Evolutionary conservation across 2,797 vertebrate genomes (phyloP).

Genomic region (Phalanger gymnotis): DNA sequence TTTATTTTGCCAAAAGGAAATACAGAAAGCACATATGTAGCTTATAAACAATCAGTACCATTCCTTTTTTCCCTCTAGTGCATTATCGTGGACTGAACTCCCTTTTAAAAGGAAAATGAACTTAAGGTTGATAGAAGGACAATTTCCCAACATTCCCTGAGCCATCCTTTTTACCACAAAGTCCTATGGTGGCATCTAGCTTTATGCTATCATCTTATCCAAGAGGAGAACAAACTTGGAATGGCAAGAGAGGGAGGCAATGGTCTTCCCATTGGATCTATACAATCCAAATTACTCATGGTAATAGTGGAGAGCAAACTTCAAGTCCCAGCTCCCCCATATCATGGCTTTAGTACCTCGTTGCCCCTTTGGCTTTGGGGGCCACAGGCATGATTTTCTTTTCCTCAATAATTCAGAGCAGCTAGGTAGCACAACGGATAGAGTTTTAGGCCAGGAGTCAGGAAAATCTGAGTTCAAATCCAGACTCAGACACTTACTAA

Average conservation of each 20-base stretch:
- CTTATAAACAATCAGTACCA: background rate
- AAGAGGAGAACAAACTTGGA: too few relatives aligned
- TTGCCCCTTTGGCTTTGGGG: too few relatives aligned
- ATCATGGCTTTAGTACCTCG: background rate
- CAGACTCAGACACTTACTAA: background rate
- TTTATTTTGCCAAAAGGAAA: background rate
- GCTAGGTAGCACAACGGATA: too few relatives aligned
- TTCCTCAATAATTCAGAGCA: too few relatives aligned
- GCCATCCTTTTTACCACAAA: background rate
- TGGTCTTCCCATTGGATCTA: too few relatives aligned
- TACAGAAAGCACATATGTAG: background rate
- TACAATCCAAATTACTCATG: too few relatives aligned
- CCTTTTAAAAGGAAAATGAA: background rate
- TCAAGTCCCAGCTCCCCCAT: too few relatives aligned
- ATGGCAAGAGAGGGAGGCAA: too few relatives aligned
- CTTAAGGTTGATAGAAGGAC: background rate
- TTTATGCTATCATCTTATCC: background rate
- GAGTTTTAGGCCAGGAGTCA: too few relatives aligned
- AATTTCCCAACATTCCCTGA: background rate
- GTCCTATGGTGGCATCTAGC: background rate
- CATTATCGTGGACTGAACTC: background rate
- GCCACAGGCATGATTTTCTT: too few relatives aligned
- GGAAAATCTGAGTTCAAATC: background rate
- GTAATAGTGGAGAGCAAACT: too few relatives aligned
- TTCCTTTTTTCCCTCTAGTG: background rate